phyloP scores from a whole-genome alignment of 2,797 vertebrate species.

The Phataginus tetradactyla region DNA sequence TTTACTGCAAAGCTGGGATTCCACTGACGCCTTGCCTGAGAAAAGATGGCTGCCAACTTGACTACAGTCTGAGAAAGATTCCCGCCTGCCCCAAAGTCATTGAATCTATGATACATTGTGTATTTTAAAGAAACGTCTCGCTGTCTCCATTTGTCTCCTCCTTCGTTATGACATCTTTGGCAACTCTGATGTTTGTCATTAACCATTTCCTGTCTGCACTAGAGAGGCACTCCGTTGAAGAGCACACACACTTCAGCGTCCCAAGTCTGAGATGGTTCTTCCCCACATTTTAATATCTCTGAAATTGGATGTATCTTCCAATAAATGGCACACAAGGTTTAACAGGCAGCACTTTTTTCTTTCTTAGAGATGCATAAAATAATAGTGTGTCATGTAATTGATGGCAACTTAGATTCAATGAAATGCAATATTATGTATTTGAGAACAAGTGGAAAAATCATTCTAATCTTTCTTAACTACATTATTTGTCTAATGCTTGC shows the following conservation, averaged over 20 bases:
- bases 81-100: not conserved
- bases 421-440: not conserved
- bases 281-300: not conserved
- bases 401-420: not conserved
- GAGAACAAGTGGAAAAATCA: not conserved
- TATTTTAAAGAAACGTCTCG: not conserved
- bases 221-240: not conserved
- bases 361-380: not conserved
- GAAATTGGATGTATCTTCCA: not conserved
- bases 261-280: not conserved
- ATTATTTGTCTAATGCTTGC: not conserved
- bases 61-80: not conserved
- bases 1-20: not conserved
- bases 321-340: not conserved
- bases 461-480: not conserved
- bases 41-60: not conserved
- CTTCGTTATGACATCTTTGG: not conserved
- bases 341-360: not conserved
- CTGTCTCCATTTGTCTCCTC: not conserved
- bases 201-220: not conserved
- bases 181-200: not conserved
- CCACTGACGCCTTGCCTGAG: not conserved
- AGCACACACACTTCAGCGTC: fast-evolving
- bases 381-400: not conserved
- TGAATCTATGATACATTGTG: not conserved